These are phyloP conservation scores for Leptopterna dolabrata DNA, from an alignment of 2,888 invertebrate genomes.

Conservation along the genomic window DNA sequence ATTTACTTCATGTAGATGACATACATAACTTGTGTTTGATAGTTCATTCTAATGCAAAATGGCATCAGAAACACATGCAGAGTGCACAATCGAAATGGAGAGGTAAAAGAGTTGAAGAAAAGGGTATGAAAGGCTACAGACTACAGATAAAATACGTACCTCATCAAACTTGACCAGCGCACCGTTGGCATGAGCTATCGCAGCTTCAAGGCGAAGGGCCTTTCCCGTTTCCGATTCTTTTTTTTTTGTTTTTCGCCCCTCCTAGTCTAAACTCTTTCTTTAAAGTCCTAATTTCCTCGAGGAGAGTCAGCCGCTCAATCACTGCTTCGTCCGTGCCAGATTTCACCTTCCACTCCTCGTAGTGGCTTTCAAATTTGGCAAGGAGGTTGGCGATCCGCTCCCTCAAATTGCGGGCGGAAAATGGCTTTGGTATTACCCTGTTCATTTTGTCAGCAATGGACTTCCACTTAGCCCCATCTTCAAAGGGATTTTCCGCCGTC, in stretches of 20 bases:
- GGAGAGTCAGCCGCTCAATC: background rate
- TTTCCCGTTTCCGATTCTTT: background rate
- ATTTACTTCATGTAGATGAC: too few species aligned
- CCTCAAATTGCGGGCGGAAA: background rate
- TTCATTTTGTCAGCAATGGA: background rate
- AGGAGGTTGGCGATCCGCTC: background rate
- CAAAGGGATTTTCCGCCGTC: background rate
- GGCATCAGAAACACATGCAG: too few species aligned
- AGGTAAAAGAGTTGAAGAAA: too few species aligned
- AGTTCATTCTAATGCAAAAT: too few species aligned
- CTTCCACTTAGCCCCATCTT: background rate
- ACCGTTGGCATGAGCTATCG: too few species aligned
- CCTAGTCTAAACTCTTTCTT: background rate
- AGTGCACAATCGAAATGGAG: too few species aligned
- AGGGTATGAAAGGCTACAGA: too few species aligned
- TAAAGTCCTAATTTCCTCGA: background rate
- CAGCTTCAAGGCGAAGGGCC: background rate
- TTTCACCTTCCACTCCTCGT: background rate
- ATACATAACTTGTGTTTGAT: too few species aligned
- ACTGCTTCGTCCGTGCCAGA: background rate
- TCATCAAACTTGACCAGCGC: too few species aligned
- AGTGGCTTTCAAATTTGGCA: background rate
- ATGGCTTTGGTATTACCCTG: background rate
- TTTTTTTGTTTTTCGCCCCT: background rate
- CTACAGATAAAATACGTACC: too few species aligned